Evolutionary conservation across 2,113 vertebrate species (phyloP).

Genomic region (Erythrocercus mccallii): DNA sequence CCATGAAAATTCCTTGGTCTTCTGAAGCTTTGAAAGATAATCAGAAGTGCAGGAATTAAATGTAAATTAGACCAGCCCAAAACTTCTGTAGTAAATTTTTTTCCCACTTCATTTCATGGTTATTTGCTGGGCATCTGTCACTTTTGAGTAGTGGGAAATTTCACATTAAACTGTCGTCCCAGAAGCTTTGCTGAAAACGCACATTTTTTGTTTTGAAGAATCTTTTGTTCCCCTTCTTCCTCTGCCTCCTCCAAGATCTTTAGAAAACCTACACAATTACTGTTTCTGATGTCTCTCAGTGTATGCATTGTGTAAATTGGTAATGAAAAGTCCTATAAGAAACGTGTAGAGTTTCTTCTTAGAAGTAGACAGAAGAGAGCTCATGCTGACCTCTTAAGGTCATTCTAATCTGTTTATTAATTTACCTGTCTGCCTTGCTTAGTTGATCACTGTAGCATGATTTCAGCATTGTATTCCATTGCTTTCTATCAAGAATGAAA

Average conservation of each 20-base stretch:
- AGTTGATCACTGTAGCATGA: neutral
- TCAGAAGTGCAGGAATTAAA: neutral
- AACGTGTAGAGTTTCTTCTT: neutral
- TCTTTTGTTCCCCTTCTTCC: neutral
- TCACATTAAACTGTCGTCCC: neutral
- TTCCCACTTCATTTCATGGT: neutral
- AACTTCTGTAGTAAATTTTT: neutral
- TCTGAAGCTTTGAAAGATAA: neutral
- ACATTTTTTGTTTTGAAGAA: neutral
- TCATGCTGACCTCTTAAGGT: neutral
- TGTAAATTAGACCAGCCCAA: neutral
- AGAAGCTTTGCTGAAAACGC: neutral
- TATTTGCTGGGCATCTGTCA: neutral
- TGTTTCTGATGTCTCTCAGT: neutral
- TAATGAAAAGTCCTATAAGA: neutral
- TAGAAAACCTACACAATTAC: neutral
- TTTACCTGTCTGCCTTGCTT: neutral
- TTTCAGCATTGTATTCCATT: neutral
- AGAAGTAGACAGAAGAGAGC: neutral
- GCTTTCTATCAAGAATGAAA: neutral
- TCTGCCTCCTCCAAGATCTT: neutral
- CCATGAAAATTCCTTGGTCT: neutral
- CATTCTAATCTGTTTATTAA: neutral
- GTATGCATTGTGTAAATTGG: neutral
- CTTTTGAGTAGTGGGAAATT: neutral